These are phyloP conservation scores for Manis pentadactyla DNA, from an alignment of 2,797 vertebrate genomes.

Conservation along the genomic window DNA sequence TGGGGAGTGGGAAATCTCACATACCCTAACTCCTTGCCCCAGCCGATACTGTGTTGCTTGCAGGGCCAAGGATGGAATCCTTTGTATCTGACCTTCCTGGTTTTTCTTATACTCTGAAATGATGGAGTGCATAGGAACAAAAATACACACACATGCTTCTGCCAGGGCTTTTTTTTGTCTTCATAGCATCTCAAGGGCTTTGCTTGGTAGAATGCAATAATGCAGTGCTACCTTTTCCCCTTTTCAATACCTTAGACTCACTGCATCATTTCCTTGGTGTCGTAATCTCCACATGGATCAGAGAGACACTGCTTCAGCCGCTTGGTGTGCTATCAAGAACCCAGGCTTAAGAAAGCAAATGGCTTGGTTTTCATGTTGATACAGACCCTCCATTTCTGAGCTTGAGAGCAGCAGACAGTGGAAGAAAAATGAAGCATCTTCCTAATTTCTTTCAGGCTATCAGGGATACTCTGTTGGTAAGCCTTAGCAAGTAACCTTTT, in stretches of 20 bases:
- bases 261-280: not conserved
- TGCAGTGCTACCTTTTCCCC: not conserved
- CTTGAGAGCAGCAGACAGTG: not conserved
- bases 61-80: not conserved
- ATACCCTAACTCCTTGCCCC: not conserved
- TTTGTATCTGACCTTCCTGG: not conserved
- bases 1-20: not conserved
- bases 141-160: not conserved
- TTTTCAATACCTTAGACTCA: not conserved
- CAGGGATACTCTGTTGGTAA: not conserved
- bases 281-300: not conserved
- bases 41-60: not conserved
- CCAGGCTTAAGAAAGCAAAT: not conserved
- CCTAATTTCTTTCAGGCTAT: not conserved
- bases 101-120: not conserved
- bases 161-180: not conserved
- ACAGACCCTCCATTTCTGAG: not conserved
- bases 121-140: not conserved
- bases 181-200: not conserved
- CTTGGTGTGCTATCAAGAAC: not conserved
- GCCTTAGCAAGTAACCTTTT: not conserved
- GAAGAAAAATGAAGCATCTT: not conserved
- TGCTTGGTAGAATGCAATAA: not conserved
- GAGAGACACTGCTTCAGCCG: not conserved
- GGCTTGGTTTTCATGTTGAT: not conserved